Conservation (phyloP, 2,113 vertebrate species). For the Orthonyx spaldingii region DNA sequence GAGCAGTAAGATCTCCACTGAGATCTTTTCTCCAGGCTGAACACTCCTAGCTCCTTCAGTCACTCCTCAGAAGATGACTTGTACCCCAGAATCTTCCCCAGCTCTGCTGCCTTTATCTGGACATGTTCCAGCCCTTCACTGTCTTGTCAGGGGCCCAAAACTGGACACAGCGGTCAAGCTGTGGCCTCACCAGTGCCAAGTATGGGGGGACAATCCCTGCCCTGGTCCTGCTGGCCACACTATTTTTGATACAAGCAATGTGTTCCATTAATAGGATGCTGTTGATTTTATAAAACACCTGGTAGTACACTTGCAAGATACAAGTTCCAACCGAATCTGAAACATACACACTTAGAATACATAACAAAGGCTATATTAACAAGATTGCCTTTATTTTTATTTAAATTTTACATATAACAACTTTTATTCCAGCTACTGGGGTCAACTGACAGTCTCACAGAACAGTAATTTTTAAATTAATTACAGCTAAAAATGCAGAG, state of each 20-base stretch:
- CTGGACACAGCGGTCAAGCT: accelerated
- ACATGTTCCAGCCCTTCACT: background rate
- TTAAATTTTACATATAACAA: background rate
- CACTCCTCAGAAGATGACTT: background rate
- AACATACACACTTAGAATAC: background rate
- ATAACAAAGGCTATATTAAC: background rate
- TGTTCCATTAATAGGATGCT: background rate
- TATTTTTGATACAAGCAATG: background rate
- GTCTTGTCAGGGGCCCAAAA: background rate
- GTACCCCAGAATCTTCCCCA: background rate
- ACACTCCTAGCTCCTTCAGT: background rate
- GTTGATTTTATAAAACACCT: background rate
- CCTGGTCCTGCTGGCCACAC: background rate
- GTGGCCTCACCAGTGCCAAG: background rate
- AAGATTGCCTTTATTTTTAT: conserved; percentile 6
- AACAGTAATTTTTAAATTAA: background rate
- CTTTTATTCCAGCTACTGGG: background rate
- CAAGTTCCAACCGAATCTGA: background rate
- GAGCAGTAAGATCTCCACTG: background rate
- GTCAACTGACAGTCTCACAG: background rate
- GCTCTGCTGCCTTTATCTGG: background rate
- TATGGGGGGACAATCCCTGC: background rate
- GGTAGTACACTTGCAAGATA: background rate
- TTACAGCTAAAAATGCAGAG: background rate
- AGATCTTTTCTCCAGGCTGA: background rate